These are phyloP conservation scores for Poecile montanus DNA, from an alignment of 2,797 vertebrate genomes.

Conservation along the genomic window DNA sequence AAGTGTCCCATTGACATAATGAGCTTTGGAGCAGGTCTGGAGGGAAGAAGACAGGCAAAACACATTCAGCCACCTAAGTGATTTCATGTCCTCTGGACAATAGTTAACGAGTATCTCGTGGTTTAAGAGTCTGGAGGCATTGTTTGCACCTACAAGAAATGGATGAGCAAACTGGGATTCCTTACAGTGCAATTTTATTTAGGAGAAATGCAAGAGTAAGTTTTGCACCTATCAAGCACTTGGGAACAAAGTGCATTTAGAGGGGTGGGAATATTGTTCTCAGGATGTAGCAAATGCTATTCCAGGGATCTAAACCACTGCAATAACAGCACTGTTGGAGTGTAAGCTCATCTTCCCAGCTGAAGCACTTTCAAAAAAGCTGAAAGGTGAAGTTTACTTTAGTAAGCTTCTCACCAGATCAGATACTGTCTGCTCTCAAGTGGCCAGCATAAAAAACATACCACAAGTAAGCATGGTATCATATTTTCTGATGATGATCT, in stretches of 20 bases:
- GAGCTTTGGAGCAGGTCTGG: neutral
- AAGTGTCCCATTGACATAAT: constrained; percentile 18
- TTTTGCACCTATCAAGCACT: neutral
- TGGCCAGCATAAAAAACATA: neutral
- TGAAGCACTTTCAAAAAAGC: neutral
- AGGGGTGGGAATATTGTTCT: neutral
- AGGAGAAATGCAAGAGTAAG: neutral
- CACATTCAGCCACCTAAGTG: neutral
- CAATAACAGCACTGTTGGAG: neutral
- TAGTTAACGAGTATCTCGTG: neutral
- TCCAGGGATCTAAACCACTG: neutral
- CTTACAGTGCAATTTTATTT: neutral
- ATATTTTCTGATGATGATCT: neutral
- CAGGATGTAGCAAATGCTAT: neutral
- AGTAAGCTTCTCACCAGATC: neutral
- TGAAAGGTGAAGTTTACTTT: neutral
- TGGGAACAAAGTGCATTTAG: neutral
- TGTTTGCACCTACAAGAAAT: neutral
- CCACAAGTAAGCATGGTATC: neutral
- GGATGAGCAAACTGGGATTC: neutral
- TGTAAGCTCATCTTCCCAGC: neutral
- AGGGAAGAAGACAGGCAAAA: neutral
- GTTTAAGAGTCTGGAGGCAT: neutral
- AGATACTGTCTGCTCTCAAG: neutral
- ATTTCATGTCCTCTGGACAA: neutral